Evolutionary conservation across 2,888 invertebrate species (phyloP).

Genomic region (Hetaerina titia): DNA sequence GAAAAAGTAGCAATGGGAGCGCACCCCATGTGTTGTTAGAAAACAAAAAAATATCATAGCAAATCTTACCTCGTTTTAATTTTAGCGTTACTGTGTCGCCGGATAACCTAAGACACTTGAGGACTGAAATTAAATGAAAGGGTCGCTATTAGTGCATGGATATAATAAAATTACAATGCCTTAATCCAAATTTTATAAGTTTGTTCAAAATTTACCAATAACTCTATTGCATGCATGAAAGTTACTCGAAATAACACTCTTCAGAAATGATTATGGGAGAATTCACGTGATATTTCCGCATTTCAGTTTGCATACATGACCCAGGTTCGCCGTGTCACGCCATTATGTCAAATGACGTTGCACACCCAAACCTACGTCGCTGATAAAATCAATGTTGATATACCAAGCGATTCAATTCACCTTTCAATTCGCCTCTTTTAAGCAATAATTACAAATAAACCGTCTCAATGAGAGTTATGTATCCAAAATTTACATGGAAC

Average conservation of each 20-base stretch:
- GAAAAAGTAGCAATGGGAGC: neutral
- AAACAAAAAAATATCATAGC: slow-evolving; percentile 21
- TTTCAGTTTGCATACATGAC: no score
- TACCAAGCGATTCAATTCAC: no score
- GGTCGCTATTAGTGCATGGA: neutral
- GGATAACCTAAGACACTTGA: slow-evolving; percentile 95
- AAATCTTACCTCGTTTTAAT: slow-evolving; percentile 91
- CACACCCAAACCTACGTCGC: no score
- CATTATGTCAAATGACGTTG: no score
- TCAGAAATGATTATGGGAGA: no score
- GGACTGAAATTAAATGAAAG: slow-evolving; percentile 84
- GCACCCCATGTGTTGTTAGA: neutral
- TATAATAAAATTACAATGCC: neutral
- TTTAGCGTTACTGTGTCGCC: slow-evolving; percentile 94
- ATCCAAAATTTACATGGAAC: neutral
- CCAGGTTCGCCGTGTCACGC: no score
- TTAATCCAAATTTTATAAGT: neutral
- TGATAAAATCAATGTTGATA: no score
- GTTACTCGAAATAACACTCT: no score
- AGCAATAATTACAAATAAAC: no score
- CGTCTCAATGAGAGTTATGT: neutral
- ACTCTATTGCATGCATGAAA: no score
- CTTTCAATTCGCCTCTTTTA: no score
- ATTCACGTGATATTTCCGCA: no score
- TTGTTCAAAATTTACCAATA: neutral